These are phyloP conservation scores for Leptodactylus fallax DNA, from an alignment of 2,797 vertebrate genomes.

Conservation along the genomic window DNA sequence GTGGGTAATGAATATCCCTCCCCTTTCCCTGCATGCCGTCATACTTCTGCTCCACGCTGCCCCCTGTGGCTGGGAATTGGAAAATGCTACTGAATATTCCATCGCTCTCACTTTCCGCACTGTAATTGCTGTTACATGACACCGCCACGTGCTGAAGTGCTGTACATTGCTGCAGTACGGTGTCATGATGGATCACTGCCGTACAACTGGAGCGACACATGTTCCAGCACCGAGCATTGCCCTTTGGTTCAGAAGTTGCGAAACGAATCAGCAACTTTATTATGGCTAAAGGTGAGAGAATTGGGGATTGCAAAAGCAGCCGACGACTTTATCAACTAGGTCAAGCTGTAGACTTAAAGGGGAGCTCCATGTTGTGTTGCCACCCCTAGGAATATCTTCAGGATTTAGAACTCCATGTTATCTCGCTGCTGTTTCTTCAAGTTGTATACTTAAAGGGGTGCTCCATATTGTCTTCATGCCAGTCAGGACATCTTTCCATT, in stretches of 20 bases:
- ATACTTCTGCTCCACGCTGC: not conserved
- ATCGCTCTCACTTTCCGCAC: not conserved
- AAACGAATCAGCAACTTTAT: not conserved
- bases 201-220: not conserved
- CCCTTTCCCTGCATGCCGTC: not conserved
- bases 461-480: not conserved
- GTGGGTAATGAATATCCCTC: too few relatives aligned
- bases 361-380: not conserved
- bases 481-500: not conserved
- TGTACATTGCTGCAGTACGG: not conserved
- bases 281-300: not conserved
- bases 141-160: not conserved
- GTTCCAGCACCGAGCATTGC: not conserved
- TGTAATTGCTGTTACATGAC: slow-evolving; percentile 29
- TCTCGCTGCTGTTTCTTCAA: too few relatives aligned
- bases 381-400: too few relatives aligned
- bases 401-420: too few relatives aligned
- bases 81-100: not conserved
- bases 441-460: not conserved
- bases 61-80: not conserved
- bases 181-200: not conserved
- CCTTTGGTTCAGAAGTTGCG: not conserved
- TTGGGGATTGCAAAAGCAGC: not conserved
- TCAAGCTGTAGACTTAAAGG: not conserved
- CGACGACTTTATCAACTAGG: not conserved